phyloP scores from a whole-genome alignment of 2,113 vertebrate genomes.

The Calyptomena viridis region DNA sequence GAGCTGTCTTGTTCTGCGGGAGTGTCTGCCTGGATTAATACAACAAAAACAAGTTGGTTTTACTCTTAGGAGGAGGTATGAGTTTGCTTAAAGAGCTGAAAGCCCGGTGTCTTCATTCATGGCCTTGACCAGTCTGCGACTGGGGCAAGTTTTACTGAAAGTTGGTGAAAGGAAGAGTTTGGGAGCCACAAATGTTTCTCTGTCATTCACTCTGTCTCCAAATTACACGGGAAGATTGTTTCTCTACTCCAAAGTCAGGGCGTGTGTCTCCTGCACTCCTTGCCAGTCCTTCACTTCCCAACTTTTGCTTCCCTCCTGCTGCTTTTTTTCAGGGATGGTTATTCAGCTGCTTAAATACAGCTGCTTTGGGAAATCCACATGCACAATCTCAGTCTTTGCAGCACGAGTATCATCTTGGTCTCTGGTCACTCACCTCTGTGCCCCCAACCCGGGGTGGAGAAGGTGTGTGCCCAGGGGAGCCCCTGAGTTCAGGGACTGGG shows the following conservation, averaged over 20 bases:
- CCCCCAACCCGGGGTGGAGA: not conserved
- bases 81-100: not conserved
- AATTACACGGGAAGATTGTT: not conserved
- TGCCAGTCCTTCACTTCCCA: not conserved
- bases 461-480: not conserved
- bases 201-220: not conserved
- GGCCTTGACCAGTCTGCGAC: not conserved
- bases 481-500: rapidly evolving
- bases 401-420: not conserved
- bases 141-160: not conserved
- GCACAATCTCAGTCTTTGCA: not conserved
- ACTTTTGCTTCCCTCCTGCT: not conserved
- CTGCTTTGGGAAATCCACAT: not conserved
- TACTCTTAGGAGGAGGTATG: not conserved
- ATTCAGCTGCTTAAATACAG: not conserved
- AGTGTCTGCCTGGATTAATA: not conserved
- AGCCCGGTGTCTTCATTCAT: not conserved
- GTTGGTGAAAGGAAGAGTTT: not conserved
- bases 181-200: not conserved
- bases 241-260: not conserved
- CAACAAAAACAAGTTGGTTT: not conserved
- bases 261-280: rapidly evolving
- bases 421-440: not conserved
- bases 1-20: not conserved
- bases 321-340: not conserved